phyloP scores from a whole-genome alignment of 2,113 vertebrate species.

The Melozone crissalis region DNA sequence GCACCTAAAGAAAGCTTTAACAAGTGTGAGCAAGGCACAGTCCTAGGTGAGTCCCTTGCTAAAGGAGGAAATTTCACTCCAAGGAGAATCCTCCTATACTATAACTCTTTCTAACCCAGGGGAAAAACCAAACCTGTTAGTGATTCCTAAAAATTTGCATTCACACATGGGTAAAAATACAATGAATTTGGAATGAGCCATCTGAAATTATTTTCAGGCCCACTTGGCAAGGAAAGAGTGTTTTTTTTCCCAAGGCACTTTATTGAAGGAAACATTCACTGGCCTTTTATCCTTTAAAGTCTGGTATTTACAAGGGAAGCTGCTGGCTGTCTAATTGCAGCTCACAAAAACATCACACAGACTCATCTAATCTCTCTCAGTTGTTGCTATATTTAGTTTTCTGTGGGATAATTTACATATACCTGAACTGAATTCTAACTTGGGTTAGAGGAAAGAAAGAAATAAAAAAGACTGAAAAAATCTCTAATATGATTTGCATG shows the following conservation, averaged over 20 bases:
- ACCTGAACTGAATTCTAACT: constrained; percentile 30
- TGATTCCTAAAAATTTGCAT: not conserved
- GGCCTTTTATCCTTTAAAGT: constrained; percentile 57
- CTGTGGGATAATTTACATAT: constrained; percentile 5
- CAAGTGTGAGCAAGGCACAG: not conserved
- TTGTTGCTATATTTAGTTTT: constrained; percentile 54
- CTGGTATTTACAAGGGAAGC: constrained; percentile 63
- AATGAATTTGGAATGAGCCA: not conserved
- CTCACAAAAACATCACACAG: constrained; percentile 43
- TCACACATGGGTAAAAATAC: not conserved
- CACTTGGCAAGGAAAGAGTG: constrained; percentile 1
- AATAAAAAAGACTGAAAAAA: not conserved
- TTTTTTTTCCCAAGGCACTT: constrained; percentile 20
- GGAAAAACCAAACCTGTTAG: not conserved
- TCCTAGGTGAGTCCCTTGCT: not conserved
- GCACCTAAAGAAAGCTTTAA: not conserved
- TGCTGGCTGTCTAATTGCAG: constrained; percentile 63
- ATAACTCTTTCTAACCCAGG: not conserved
- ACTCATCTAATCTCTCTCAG: constrained; percentile 47
- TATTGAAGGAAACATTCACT: constrained; percentile 36
- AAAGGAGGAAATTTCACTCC: not conserved
- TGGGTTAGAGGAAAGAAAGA: not conserved
- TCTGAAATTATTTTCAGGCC: not conserved
- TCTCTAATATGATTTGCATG: not conserved
- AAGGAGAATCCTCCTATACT: not conserved